Base-by-base conservation (phyloP, 2,113 vertebrate species). In the Elephas maximus region DNA sequence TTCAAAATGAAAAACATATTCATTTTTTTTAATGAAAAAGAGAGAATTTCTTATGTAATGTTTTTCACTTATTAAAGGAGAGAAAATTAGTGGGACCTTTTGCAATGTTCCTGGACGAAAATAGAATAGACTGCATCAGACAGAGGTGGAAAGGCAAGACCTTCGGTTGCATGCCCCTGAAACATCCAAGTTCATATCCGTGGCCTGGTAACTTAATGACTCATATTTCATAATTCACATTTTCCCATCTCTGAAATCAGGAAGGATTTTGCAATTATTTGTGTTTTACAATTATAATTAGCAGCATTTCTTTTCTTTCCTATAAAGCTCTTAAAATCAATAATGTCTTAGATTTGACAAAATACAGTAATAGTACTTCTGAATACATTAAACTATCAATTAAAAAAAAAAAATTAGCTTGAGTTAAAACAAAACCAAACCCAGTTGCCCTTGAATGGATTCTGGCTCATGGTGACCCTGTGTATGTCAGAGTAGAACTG, bases 301-400 rank as follows among this genome's bases (percentile, higher is more conserved):
- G 0, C 30, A 48, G 0, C 28, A 60, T 67, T 51, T 53, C 30
- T 79, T 91, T 94, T 81, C 51, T 88, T 71, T 3, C 37, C 79
- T 92, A 76, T 48, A 90, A 82, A 74, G 80, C 20, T 63, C 23
- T 87, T 79, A 30, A 92, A 90, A 79, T 69, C 14, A 91, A 48
- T 73, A 67, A 5, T 26, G 60, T 5, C 17, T 71, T 88, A 80
- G 20, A 41, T 62, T 92, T 1, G 5, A 74, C 28, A 10, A 93
- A 82, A 82, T 82, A 82, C 48, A 33, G 0, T 48, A 62, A 92
- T 44, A 89, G 26, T 80, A 81, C 63, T 85, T 74, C 26, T 85
- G 11, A 88, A 88, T 18, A 81, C 14, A 89, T 8, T 91, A 87
- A 86, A 62, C 26, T 33, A 74, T 71, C 84, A 63, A 53, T 65